Conservation (phyloP, 2,888 invertebrate species). For the Perizoma flavofasciatum region DNA sequence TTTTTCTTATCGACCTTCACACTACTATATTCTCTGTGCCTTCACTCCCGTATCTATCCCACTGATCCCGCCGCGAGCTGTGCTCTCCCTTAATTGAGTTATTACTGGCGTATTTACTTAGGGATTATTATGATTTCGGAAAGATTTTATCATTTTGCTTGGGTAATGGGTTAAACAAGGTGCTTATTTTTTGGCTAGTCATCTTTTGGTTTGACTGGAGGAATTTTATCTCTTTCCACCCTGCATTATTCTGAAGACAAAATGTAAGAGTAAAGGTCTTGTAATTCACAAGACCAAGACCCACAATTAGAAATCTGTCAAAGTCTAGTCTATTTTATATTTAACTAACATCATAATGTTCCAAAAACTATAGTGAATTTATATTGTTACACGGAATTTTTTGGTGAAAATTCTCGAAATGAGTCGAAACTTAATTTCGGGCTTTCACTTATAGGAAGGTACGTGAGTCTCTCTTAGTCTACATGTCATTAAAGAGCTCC, state of each 20-base stretch:
- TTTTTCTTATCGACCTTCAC: slow-evolving; percentile 59
- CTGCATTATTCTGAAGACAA: neutral
- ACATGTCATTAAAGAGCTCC: slow-evolving; percentile 9
- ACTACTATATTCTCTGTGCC: slow-evolving; percentile 29
- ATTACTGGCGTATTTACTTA: slow-evolving; percentile 70
- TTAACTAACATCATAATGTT: slow-evolving; percentile 1
- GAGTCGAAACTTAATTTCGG: too few species aligned
- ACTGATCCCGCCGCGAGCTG: slow-evolving; percentile 53
- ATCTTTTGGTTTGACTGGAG: too few species aligned
- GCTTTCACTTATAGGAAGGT: too few species aligned
- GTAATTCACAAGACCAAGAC: neutral
- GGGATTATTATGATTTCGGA: slow-evolving; percentile 53
- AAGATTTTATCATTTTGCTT: slow-evolving; percentile 32
- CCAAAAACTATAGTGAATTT: too few species aligned
- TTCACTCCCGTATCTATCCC: slow-evolving; percentile 48
- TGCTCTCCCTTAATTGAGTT: slow-evolving; percentile 77
- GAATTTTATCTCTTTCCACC: too few species aligned
- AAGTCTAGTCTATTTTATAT: slow-evolving; percentile 1
- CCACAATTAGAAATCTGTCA: neutral
- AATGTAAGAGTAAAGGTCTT: neutral
- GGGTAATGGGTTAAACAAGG: neutral
- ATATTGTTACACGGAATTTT: too few species aligned
- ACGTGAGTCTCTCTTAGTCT: too few species aligned
- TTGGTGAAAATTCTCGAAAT: too few species aligned
- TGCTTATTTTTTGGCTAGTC: neutral